Percentiles rank a stretch among this genome's conserved stretches.
phyloP scores from a whole-genome alignment of 2,797 vertebrate species.

The Phoxinus dragarum region DNA sequence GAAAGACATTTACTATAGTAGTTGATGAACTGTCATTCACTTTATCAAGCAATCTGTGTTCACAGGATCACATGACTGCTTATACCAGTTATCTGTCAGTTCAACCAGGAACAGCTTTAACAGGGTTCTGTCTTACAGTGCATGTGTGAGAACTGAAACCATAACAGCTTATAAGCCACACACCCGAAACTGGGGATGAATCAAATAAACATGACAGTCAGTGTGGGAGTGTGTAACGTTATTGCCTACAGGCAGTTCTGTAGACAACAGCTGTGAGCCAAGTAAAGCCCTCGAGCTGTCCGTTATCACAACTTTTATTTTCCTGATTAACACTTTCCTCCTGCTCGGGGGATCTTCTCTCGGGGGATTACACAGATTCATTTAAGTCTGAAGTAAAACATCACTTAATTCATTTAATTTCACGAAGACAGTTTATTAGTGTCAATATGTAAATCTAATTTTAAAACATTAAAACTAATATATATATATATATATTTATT shows the following conservation, averaged over 20 bases:
- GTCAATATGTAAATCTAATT: neutral
- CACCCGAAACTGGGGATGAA: conserved; percentile 59
- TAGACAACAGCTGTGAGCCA: conserved; percentile 57
- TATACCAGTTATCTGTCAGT: conserved; percentile 12
- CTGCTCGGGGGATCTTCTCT: neutral
- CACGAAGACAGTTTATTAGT: neutral
- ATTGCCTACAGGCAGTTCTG: conserved; percentile 68
- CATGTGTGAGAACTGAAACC: conserved; percentile 56
- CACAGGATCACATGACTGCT: conserved; percentile 27
- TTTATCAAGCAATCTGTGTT: conserved; percentile 34
- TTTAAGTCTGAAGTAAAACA: neutral
- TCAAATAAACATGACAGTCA: conserved; percentile 59
- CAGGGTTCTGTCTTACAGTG: conserved; percentile 10
- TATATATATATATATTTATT: neutral
- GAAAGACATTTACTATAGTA: neutral
- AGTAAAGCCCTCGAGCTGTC: conserved; percentile 69
- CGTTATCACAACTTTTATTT: conserved; percentile 67
- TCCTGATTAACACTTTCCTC: conserved; percentile 18
- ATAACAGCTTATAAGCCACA: conserved; percentile 55
- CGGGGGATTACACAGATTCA: neutral
- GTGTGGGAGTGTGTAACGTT: conserved; percentile 65
- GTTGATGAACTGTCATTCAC: neutral
- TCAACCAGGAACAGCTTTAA: conserved; percentile 26
- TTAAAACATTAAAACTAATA: neutral
- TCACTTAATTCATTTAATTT: neutral